phyloP scores from a whole-genome alignment of 2,888 invertebrate species.

The Metopia argyrocephala region DNA sequence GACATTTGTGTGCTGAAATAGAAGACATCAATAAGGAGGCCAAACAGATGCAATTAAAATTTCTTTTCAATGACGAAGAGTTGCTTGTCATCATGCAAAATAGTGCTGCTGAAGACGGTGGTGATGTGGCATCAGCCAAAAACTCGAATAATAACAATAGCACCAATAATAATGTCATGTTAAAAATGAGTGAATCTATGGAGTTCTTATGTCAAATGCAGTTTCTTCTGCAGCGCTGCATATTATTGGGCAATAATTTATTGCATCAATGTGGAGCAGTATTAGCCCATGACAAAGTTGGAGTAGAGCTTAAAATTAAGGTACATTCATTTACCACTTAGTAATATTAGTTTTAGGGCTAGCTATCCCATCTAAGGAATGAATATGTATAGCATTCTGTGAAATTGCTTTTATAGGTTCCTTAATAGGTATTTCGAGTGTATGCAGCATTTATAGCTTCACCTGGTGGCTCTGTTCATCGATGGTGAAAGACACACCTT shows the following conservation, averaged over 20 bases:
- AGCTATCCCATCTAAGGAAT: too few relatives aligned
- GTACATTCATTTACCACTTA: too few relatives aligned
- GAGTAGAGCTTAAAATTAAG: slow-evolving; percentile 72
- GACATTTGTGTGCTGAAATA: slow-evolving; percentile 89
- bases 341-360: too few relatives aligned
- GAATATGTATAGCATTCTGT: too few relatives aligned
- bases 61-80: slow-evolving; percentile 75
- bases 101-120: not conserved
- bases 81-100: slow-evolving; percentile 51
- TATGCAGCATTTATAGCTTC: too few relatives aligned
- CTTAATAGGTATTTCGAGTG: too few relatives aligned
- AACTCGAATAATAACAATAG: slow-evolving; percentile 50
- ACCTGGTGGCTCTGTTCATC: too few relatives aligned
- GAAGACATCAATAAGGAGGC: slow-evolving; percentile 84
- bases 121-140: not conserved
- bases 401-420: too few relatives aligned
- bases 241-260: slow-evolving; percentile 85
- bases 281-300: slow-evolving; percentile 79
- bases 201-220: slow-evolving; percentile 83
- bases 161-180: slow-evolving; percentile 67
- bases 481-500: too few relatives aligned
- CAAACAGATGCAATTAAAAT: slow-evolving; percentile 80
- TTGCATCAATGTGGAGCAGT: slow-evolving; percentile 87
- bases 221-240: slow-evolving; percentile 84
- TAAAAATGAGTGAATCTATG: slow-evolving; percentile 80